phyloP scores from a whole-genome alignment of 1,140 invertebrate genomes.

The Euura saliciscinereae region DNA sequence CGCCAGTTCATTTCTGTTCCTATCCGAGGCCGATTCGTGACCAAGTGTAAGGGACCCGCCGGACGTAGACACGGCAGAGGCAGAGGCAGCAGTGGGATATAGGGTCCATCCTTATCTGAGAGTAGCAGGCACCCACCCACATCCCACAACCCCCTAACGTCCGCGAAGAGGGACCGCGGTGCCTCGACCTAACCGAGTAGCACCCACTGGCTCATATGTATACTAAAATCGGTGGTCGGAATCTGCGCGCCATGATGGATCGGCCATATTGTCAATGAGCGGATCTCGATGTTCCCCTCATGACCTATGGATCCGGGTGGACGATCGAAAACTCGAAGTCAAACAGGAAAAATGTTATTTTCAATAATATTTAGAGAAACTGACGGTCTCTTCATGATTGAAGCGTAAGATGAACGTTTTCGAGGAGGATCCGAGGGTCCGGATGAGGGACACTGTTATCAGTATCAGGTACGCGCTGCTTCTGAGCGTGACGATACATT shows the following conservation, averaged over 20 bases:
- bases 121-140: constrained; percentile 42
- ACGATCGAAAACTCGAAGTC: no score
- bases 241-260: constrained; percentile 50
- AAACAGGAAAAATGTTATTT: no score
- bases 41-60: no score
- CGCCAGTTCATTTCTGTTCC: background rate
- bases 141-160: constrained; percentile 21
- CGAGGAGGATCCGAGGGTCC: background rate
- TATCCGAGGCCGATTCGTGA: background rate
- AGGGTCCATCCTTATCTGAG: constrained; percentile 56
- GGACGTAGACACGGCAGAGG: no score
- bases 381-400: no score
- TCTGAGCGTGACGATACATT: constrained; percentile 19
- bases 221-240: no score
- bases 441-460: constrained; percentile 17
- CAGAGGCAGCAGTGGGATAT: constrained; percentile 35
- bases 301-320: no score
- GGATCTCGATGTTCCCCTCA: no score
- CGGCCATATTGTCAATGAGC: constrained; percentile 44
- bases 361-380: no score
- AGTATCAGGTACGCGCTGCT: background rate
- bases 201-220: no score
- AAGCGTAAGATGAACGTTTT: no score
- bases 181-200: no score
- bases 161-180: constrained; percentile 29